Evolutionary conservation across 2,113 vertebrate species (phyloP).

Genomic region (Paracanthobrama guichenoti): DNA sequence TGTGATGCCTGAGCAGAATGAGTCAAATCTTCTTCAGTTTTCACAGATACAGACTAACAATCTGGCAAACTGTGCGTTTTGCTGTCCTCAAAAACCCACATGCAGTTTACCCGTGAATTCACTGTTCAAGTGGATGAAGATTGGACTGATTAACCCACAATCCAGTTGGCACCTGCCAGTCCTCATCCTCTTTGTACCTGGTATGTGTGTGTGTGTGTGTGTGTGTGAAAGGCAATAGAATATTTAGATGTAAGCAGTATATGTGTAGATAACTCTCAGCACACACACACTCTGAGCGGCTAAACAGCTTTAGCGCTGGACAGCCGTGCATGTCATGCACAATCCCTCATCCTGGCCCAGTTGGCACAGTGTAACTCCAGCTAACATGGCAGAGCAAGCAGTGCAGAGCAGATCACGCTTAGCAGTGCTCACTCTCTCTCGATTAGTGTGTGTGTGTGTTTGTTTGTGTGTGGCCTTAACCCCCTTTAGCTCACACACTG

Average conservation of each 20-base stretch:
- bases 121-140: constrained; percentile 28
- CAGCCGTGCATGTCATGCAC: constrained; percentile 71
- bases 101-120: neutral
- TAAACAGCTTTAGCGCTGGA: constrained; percentile 71
- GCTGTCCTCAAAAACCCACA: constrained; percentile 19
- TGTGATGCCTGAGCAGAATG: constrained; percentile 51
- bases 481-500: constrained; percentile 47
- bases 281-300: constrained; percentile 46
- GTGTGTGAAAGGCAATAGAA: constrained; percentile 37
- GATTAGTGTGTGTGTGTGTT: constrained; percentile 23
- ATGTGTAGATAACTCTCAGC: constrained; percentile 45
- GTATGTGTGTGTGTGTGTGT: neutral
- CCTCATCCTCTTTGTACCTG: constrained; percentile 27
- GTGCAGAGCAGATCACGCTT: constrained; percentile 28
- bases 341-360: constrained; percentile 74
- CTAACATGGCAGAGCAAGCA: constrained; percentile 46
- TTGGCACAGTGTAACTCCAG: constrained; percentile 64
- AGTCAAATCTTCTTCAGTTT: constrained; percentile 39
- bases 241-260: constrained; percentile 47
- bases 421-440: constrained; percentile 42
- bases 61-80: constrained; percentile 1
- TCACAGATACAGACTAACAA: constrained; percentile 21
- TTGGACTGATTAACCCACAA: constrained; percentile 41
- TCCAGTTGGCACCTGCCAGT: constrained; percentile 61
- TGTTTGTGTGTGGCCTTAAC: constrained; percentile 46